A percentile compares a stretch with the other conserved stretches of the same genome.
phyloP scores from a whole-genome alignment of 2,888 invertebrate species.

The Enchytraeus crypticus region DNA sequence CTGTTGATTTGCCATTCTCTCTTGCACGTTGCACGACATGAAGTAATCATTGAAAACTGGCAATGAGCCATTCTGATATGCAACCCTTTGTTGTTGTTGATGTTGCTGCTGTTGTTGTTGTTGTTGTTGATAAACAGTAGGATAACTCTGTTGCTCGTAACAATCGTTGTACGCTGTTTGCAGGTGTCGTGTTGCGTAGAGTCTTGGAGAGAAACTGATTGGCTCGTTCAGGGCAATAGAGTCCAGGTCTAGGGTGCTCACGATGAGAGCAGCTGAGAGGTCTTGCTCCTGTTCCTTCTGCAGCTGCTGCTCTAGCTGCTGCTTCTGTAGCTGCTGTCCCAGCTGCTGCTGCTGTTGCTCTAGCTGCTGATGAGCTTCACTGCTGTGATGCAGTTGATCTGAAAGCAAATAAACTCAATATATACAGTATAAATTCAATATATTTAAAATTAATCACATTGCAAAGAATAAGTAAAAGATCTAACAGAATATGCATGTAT shows the following conservation, averaged over 20 bases:
- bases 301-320: neutral
- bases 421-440: no score
- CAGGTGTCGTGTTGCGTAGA: neutral
- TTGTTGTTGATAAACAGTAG: conserved; percentile 16
- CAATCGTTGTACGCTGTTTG: neutral
- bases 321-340: neutral
- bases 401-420: no score
- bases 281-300: neutral
- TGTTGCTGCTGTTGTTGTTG: conserved; percentile 4
- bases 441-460: no score
- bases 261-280: neutral
- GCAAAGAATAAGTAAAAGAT: no score
- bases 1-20: conserved; percentile 17
- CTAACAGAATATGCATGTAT: no score
- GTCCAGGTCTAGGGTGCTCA: neutral
- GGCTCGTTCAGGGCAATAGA: no score
- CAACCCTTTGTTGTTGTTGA: conserved; percentile 4
- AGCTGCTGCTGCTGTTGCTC: neutral
- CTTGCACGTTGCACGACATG: conserved; percentile 26
- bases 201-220: neutral
- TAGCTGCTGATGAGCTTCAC: no score
- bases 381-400: no score
- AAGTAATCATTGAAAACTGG: conserved; percentile 16
- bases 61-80: conserved; percentile 10
- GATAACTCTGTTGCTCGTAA: neutral